Evolutionary conservation across 2,888 invertebrate genomes (phyloP), one percentile per base, ranked within the genome.

Genomic region (Baronia brevicornis): DNA sequence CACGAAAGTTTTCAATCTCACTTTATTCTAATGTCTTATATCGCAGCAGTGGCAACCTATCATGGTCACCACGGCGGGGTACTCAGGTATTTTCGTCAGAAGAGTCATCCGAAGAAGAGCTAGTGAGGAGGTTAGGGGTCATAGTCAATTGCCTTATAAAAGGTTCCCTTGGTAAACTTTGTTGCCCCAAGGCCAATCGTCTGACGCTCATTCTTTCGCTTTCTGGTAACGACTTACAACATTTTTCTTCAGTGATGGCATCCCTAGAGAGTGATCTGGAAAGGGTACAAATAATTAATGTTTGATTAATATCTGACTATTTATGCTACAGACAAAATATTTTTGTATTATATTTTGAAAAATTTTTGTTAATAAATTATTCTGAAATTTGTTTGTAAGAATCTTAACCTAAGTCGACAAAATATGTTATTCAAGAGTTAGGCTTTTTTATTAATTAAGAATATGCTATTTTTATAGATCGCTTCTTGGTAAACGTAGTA

Each of bases 191-290:
- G 1, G 87, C 85, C 6, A 80, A 67, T 7, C 87, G 78, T 3
- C 87, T 71, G 1, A 85, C 60, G 19, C 80, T 74, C 73, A 84
- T 72, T 21, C 80, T 57, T 41, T 80, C 89, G 48, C 88, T 88
- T 48, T 88, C 88, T 27, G 89, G 89, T 44, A 88, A 63, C 24
- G 87, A 88, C 67, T 87, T 87, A 63, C 87, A 78, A 54, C 84
- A 85, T 60, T 88, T 88, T 60, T 91, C 91, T 75, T 92, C 91
- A 33, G 91, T 91, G 53, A 91, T 91, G 40, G 88, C 89, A 64
- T 90, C 89, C 46, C 90, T 84, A 20, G 87, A 86, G 46, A 88
- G 54, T n/a, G 87, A 87, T 35, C 88, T 88, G 59, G 4, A 28
- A 38, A 13, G 18, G 9, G 22, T 22, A 5, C 3, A 8, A 5